Evolutionary conservation across 2,797 vertebrate species (phyloP), one percentile per base, ranked within the genome.

Genomic region (Vireo griseus): DNA sequence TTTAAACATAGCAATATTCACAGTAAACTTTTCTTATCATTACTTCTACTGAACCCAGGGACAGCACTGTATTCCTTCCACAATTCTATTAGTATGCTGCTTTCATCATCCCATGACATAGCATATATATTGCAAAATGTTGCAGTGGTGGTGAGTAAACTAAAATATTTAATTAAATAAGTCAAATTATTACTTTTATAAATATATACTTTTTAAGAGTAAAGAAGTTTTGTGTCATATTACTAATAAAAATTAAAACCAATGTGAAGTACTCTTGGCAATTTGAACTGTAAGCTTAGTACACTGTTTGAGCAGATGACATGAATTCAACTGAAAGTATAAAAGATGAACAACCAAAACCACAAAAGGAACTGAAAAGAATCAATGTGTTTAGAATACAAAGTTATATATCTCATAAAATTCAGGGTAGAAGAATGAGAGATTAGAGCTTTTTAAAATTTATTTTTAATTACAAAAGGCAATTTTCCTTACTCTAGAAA

Each of bases 31-130:
- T 72, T 74, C 16, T 39, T 79, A 33, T 33, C 15, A n/a, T 55
- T 72, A 59, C n/a, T 52, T 71, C 39, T 69, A 28, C 44, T 45
- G 40, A 84, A 82, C 37, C 8, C 51, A 47, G 75, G 47, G 52
- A 77, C 4, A 86, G 37, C 45, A 91, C 19, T 47, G 39, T 51
- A 59, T 80, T 61, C 26, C 15, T 18, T 63, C 26, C 20, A 17
- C 9, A 16, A 42, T 44, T 94, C 66, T 45, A 76, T 80, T 76
- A 77, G 82, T 47, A 69, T 59, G 94, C 86, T 97, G 96, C 96
- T 98, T 98, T 98, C 97, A 98, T 98, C 95, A 97, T 98, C 98
- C 96, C 94, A 84, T 68, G 81, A 94, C 82, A 95, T 88, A 86
- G 77, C 59, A 92, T 93, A 93, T 85, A 81, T 95, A 94, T 79